phyloP scores from a whole-genome alignment of 1,140 invertebrate species.

The Drosophila bocqueti region DNA sequence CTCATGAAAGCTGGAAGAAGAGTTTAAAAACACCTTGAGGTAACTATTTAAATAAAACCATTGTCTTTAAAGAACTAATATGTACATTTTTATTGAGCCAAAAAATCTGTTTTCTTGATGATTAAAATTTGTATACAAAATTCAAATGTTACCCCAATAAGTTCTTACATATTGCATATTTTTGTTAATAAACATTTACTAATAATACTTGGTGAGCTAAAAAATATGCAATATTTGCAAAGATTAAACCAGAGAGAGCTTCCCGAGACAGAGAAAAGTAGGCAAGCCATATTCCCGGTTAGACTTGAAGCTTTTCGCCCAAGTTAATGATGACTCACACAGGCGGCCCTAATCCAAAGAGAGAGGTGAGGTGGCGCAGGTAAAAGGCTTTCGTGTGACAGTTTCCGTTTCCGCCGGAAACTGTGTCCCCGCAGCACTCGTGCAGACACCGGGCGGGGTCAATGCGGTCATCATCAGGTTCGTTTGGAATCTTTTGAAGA shows the following conservation, averaged over 20 bases:
- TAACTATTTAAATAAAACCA: background rate
- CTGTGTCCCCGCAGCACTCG: slow-evolving; percentile 6
- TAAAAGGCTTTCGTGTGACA: slow-evolving; percentile 21
- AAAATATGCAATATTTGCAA: slow-evolving; percentile 29
- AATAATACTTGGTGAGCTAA: background rate
- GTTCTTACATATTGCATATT: background rate
- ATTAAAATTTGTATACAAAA: background rate
- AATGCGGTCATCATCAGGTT: slow-evolving; percentile 23
- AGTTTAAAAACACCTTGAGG: background rate
- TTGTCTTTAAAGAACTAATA: background rate
- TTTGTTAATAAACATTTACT: background rate
- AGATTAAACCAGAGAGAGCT: background rate
- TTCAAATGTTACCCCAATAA: background rate
- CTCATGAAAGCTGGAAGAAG: background rate
- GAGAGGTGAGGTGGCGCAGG: background rate
- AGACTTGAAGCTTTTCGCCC: background rate
- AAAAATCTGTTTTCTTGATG: background rate
- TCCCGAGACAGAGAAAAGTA: slow-evolving; percentile 10
- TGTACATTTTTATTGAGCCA: too few species aligned
- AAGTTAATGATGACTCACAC: slow-evolving; percentile 1
- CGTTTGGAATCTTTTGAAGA: slow-evolving; percentile 22
- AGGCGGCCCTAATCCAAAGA: background rate
- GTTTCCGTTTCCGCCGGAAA: slow-evolving; percentile 37
- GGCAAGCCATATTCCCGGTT: slow-evolving; percentile 4
- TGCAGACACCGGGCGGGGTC: slow-evolving; percentile 8